phyloP scores from a whole-genome alignment of 2,797 vertebrate genomes.

The Tenualosa ilisha region DNA sequence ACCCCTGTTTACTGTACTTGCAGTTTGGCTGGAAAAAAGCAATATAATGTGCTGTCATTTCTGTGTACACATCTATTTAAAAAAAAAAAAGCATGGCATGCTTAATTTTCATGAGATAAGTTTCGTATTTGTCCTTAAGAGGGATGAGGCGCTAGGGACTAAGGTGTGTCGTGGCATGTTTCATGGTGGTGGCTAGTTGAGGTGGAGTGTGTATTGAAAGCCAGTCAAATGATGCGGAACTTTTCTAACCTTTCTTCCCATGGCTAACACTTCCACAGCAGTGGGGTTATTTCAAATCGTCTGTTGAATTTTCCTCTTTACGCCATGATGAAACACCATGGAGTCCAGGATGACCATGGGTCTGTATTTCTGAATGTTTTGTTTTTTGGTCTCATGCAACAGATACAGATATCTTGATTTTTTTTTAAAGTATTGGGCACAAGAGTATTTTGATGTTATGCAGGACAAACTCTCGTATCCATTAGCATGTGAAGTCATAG shows the following conservation, averaged over 20 bases:
- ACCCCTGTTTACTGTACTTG: neutral
- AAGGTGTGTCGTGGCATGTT: constrained; percentile 20
- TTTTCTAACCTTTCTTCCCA: constrained; percentile 7
- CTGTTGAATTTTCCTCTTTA: constrained; percentile 10
- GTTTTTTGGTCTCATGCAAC: neutral
- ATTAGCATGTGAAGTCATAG: constrained; percentile 4
- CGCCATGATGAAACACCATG: neutral
- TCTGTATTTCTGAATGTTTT: neutral
- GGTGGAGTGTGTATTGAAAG: constrained; percentile 22
- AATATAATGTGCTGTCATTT: neutral
- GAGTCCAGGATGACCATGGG: neutral
- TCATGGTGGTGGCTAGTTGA: constrained; percentile 22
- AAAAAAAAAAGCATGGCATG: constrained; percentile 37
- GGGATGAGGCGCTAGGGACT: constrained; percentile 9
- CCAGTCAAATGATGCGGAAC: neutral
- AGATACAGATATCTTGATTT: neutral
- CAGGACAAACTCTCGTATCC: neutral
- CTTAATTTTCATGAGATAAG: constrained; percentile 15
- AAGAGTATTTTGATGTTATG: constrained; percentile 14
- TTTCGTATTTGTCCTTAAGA: constrained; percentile 23
- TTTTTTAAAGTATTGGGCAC: neutral
- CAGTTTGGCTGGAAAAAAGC: constrained; percentile 7
- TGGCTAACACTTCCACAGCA: constrained; percentile 24
- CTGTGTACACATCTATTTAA: neutral
- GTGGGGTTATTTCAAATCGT: constrained; percentile 7